phyloP scores from a whole-genome alignment of 2,888 invertebrate genomes.

The Melanostoma scalare region DNA sequence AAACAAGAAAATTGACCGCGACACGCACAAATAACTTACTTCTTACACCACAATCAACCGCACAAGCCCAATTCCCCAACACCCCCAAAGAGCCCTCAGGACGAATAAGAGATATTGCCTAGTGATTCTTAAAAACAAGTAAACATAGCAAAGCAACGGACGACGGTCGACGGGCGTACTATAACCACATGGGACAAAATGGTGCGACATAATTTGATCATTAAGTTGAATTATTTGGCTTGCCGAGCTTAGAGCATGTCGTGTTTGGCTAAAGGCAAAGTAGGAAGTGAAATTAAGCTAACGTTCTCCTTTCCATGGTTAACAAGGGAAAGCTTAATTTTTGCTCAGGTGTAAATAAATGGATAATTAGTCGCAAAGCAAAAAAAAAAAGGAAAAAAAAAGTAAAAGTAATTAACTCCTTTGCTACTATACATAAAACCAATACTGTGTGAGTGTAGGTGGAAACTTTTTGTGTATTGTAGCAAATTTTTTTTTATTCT shows the following conservation, averaged over 20 bases:
- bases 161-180: slow-evolving; percentile 1
- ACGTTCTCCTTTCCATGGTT: background rate
- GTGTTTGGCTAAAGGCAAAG: slow-evolving; percentile 4
- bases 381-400: slow-evolving; percentile 3
- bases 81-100: background rate
- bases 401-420: slow-evolving; percentile 18
- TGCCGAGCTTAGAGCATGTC: slow-evolving; percentile 39
- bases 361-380: slow-evolving; percentile 57
- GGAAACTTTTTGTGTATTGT: background rate
- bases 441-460: background rate
- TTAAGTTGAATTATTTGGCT: slow-evolving; percentile 71
- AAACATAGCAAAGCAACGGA: slow-evolving; percentile 5
- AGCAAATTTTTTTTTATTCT: background rate
- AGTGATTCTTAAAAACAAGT: slow-evolving; percentile 23
- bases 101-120: slow-evolving; percentile 14
- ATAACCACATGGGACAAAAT: slow-evolving; percentile 64
- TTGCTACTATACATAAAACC: background rate
- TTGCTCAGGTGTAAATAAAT: slow-evolving; percentile 69
- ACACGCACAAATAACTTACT: slow-evolving; percentile 68
- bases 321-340: slow-evolving; percentile 33
- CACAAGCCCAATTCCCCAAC: background rate
- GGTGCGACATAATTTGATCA: slow-evolving; percentile 69
- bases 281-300: slow-evolving; percentile 13
- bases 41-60: background rate
- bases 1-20: slow-evolving; percentile 72